Conservation (phyloP, 2,888 invertebrate genomes). For the Tetranychus truncatus region DNA sequence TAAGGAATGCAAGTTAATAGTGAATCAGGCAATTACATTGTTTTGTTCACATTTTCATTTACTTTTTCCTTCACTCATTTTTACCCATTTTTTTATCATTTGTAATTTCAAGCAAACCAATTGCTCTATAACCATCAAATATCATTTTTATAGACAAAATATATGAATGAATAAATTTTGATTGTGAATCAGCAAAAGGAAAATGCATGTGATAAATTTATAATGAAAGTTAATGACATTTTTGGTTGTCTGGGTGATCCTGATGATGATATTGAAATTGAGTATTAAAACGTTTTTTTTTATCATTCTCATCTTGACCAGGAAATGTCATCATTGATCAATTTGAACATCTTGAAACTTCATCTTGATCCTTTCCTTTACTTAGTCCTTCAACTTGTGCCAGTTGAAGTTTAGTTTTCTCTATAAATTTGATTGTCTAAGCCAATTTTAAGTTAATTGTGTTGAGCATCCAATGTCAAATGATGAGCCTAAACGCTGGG, state of each 20-base stretch:
- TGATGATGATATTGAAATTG: no score
- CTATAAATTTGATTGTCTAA: not conserved
- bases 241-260: no score
- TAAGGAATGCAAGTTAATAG: not conserved
- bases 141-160: no score
- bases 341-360: not conserved
- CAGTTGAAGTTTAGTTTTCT: not conserved
- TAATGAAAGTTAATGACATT: no score
- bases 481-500: not conserved
- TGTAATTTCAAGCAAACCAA: not conserved
- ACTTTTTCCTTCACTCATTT: not conserved
- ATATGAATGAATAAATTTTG: no score
- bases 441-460: slow-evolving; percentile 1
- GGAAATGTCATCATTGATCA: not conserved
- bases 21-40: not conserved
- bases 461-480: not conserved
- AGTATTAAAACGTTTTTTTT: not conserved
- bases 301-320: not conserved
- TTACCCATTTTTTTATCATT: not conserved
- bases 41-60: not conserved
- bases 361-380: not conserved
- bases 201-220: no score
- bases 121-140: no score
- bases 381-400: not conserved
- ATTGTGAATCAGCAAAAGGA: no score